Evolutionary conservation across 2,888 invertebrate species (phyloP).

Genomic region (Lottia scabra): DNA sequence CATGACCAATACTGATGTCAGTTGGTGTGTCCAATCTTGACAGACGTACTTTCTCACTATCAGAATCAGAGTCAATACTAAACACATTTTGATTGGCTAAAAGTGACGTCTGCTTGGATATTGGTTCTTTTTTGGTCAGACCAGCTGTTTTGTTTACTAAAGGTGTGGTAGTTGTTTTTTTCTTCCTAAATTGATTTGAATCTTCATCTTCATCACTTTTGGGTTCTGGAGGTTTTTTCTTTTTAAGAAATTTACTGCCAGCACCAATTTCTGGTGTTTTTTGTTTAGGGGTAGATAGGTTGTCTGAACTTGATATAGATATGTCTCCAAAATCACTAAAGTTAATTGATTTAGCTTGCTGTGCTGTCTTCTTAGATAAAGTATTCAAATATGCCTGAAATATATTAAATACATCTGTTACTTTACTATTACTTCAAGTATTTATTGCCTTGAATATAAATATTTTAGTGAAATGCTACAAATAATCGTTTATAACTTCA

Average conservation of each 20-base stretch:
- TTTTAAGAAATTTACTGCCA: slow-evolving; percentile 55
- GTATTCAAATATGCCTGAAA: slow-evolving; percentile 53
- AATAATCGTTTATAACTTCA: no score
- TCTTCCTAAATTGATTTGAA: neutral
- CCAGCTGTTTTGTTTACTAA: slow-evolving; percentile 3
- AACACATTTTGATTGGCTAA: neutral
- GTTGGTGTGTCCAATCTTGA: slow-evolving; percentile 34
- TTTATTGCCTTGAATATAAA: no score
- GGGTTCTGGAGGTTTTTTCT: slow-evolving; percentile 36
- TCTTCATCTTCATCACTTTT: slow-evolving; percentile 8
- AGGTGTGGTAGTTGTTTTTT: slow-evolving; percentile 5
- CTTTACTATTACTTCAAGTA: no score
- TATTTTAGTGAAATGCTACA: no score
- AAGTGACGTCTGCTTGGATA: neutral
- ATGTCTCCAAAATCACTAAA: slow-evolving; percentile 59
- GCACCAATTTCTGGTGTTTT: slow-evolving; percentile 28
- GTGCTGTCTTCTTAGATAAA: slow-evolving; percentile 50
- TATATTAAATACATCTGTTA: neutral
- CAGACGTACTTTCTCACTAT: neutral
- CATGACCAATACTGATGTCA: slow-evolving; percentile 27
- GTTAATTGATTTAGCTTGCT: slow-evolving; percentile 47
- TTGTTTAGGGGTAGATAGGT: slow-evolving; percentile 33
- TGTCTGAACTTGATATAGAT: slow-evolving; percentile 54
- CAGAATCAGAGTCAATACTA: no score
- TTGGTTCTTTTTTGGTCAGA: slow-evolving; percentile 32